A percentile compares a stretch with the other conserved stretches of the same genome.
Evolutionary conservation across 2,888 invertebrate genomes (phyloP).

Genomic region (Eupithecia vulgata): DNA sequence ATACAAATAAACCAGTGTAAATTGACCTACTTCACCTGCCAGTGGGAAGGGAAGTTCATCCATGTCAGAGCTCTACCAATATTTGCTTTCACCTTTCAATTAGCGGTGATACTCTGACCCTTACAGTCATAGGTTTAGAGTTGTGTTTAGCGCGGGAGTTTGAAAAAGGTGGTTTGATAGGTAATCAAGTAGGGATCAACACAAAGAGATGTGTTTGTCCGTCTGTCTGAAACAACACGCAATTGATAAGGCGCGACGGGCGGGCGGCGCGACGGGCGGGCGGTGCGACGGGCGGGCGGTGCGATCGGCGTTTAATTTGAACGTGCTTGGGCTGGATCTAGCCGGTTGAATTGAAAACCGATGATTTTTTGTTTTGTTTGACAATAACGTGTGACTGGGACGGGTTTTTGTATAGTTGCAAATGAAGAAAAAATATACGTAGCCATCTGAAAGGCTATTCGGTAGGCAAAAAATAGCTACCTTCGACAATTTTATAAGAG

Average conservation of each 20-base stretch:
- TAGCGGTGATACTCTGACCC: slow-evolving; percentile 42
- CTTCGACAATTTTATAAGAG: neutral
- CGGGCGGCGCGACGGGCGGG: slow-evolving; percentile 61
- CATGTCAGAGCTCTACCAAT: slow-evolving; percentile 57
- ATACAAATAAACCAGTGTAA: slow-evolving; percentile 68
- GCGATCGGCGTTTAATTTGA: slow-evolving; percentile 70
- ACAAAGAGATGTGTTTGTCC: slow-evolving; percentile 72
- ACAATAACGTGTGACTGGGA: slow-evolving; percentile 7
- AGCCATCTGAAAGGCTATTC: neutral
- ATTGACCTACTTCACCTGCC: slow-evolving; percentile 50
- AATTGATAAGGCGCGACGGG: slow-evolving; percentile 70
- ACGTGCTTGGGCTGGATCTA: slow-evolving; percentile 44
- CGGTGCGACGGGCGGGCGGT: slow-evolving; percentile 62
- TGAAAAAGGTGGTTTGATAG: slow-evolving; percentile 64
- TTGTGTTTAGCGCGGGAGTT: slow-evolving; percentile 29
- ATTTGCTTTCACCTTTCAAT: slow-evolving; percentile 48
- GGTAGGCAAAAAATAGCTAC: neutral
- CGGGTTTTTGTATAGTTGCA: slow-evolving; percentile 1
- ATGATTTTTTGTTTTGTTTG: slow-evolving; percentile 45
- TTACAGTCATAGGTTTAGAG: slow-evolving; percentile 46
- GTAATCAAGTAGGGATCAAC: slow-evolving; percentile 65
- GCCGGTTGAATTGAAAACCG: slow-evolving; percentile 40
- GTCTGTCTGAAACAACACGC: slow-evolving; percentile 74
- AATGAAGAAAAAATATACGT: neutral
- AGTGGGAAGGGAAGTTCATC: slow-evolving; percentile 49